Percentiles rank a stretch among this genome's conserved stretches.
Conservation (phyloP, 2,797 vertebrate genomes). For the Tapera naevia region DNA sequence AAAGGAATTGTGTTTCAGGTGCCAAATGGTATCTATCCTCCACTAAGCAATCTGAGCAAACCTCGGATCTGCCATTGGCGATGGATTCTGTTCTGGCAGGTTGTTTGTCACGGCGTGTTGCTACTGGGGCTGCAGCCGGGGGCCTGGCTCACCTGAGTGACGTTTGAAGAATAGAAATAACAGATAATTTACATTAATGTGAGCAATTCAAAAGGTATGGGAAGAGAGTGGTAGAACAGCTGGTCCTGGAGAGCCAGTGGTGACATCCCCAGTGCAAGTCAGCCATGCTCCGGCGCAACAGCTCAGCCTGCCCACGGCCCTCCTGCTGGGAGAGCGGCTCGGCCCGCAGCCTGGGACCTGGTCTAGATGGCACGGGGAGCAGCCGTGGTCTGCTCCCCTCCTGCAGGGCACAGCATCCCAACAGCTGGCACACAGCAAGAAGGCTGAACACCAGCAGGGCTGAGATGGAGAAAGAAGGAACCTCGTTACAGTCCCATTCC, state of each 20-base stretch:
- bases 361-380: too few relatives aligned
- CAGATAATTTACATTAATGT: constrained; percentile 41
- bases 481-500: too few relatives aligned
- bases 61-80: neutral
- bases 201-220: constrained; percentile 23
- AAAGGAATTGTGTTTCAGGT: neutral
- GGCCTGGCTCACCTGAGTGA: neutral
- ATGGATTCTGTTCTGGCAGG: neutral
- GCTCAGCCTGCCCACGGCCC: neutral
- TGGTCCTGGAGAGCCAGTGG: neutral
- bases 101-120: neutral
- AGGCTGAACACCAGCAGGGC: too few relatives aligned
- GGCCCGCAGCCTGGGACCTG: too few relatives aligned
- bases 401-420: too few relatives aligned
- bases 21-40: neutral
- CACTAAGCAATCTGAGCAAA: neutral
- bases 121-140: neutral
- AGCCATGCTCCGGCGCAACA: too few relatives aligned
- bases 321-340: neutral
- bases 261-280: neutral
- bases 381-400: too few relatives aligned
- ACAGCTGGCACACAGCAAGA: too few relatives aligned
- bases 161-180: constrained; percentile 27
- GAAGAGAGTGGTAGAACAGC: neutral
- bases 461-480: too few relatives aligned